A percentile compares a stretch with the other conserved stretches of the same genome.
phyloP scores from a whole-genome alignment of 2,113 vertebrate species.

The Lycaon pictus region DNA sequence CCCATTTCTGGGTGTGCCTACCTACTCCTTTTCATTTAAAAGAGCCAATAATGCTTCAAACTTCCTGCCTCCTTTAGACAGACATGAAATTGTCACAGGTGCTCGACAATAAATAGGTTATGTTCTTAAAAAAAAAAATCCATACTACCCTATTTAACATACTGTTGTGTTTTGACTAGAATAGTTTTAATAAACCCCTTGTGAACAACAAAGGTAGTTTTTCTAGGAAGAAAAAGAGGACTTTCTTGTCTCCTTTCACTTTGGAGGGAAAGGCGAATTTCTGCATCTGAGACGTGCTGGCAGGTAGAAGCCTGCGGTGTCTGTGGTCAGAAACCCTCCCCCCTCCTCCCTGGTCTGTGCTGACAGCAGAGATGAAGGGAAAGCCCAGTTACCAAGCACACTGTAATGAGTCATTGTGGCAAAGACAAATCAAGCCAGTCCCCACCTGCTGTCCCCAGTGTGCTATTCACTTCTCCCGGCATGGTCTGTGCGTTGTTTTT shows the following conservation, averaged over 20 bases:
- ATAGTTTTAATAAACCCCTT: neutral
- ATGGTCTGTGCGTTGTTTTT: constrained; percentile 99
- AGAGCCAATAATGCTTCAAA: constrained; percentile 46
- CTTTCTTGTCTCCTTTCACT: neutral
- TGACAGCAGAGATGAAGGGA: accelerated
- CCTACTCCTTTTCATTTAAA: constrained; percentile 46
- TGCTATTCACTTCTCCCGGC: constrained; percentile 99
- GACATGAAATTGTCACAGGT: constrained; percentile 54
- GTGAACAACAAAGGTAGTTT: neutral
- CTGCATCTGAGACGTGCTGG: accelerated
- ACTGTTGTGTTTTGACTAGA: neutral
- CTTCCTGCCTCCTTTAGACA: constrained; percentile 45
- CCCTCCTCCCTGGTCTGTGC: accelerated
- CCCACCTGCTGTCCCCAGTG: constrained; percentile 97
- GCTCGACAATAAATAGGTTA: constrained; percentile 72
- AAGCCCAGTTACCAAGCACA: accelerated
- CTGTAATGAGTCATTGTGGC: accelerated
- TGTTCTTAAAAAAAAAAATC: neutral
- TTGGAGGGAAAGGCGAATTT: accelerated
- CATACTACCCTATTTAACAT: neutral
- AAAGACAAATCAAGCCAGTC: accelerated
- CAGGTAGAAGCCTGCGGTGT: accelerated
- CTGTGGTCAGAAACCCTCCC: accelerated
- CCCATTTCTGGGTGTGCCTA: neutral
- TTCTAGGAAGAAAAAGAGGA: neutral